phyloP scores from a whole-genome alignment of 2,113 vertebrate genomes.

The Microcebus jonahi region DNA sequence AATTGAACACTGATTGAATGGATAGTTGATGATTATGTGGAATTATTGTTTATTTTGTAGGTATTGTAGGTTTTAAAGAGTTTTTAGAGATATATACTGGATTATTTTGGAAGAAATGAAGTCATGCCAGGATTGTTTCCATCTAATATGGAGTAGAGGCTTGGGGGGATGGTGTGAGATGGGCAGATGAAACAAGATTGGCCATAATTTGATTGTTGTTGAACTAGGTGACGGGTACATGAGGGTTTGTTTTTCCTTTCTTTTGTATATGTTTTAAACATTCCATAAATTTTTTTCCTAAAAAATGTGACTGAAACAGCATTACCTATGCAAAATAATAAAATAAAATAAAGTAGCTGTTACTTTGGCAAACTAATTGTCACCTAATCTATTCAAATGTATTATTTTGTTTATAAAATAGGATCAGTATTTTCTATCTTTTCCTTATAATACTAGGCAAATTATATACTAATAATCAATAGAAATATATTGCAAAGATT shows the following conservation, averaged over 20 bases:
- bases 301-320: slow-evolving; percentile 48
- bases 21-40: not conserved
- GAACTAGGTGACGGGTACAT: not conserved
- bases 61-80: not conserved
- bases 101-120: not conserved
- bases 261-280: not conserved
- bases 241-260: not conserved
- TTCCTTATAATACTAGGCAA: not conserved
- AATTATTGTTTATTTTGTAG: not conserved
- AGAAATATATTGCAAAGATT: not conserved
- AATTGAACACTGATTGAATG: not conserved
- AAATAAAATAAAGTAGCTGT: not conserved
- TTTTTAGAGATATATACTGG: not conserved
- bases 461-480: not conserved
- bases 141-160: not conserved
- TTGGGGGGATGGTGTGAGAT: not conserved
- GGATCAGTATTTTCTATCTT: not conserved
- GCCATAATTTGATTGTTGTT: not conserved
- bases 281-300: not conserved
- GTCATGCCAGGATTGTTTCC: not conserved
- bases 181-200: not conserved
- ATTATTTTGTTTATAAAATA: not conserved
- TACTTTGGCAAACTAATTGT: not conserved
- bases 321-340: not conserved
- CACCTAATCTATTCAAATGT: not conserved